phyloP scores from a whole-genome alignment of 2,888 invertebrate genomes.

The Xestobium rufovillosum region DNA sequence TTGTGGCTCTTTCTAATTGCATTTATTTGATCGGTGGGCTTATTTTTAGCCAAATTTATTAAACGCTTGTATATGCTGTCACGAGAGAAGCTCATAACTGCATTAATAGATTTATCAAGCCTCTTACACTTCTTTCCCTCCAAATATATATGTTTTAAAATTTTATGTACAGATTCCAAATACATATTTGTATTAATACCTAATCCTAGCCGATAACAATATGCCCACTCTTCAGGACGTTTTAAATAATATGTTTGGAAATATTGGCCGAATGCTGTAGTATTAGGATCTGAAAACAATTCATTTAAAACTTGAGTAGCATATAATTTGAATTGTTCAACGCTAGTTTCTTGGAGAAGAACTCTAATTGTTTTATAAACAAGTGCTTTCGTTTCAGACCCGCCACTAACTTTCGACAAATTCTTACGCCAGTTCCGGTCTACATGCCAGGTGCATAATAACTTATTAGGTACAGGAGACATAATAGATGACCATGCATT shows the following conservation, averaged over 20 bases:
- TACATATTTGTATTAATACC: too few relatives aligned
- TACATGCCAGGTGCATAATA: constrained; percentile 26
- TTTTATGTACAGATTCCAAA: constrained; percentile 22
- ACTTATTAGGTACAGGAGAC: constrained; percentile 11
- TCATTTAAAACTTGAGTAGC: constrained; percentile 11
- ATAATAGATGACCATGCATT: constrained; percentile 22
- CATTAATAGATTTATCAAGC: constrained; percentile 20
- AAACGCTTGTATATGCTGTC: constrained; percentile 18
- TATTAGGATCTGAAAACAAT: constrained; percentile 2
- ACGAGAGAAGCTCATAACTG: constrained; percentile 17
- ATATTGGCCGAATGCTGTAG: constrained; percentile 14
- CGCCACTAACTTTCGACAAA: too few relatives aligned
- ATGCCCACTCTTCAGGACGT: constrained; percentile 17
- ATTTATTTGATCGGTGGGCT: too few relatives aligned
- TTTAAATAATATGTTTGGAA: constrained; percentile 14
- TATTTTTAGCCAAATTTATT: constrained; percentile 12
- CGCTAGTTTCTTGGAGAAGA: constrained; percentile 6
- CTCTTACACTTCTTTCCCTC: constrained; percentile 22
- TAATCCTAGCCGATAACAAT: constrained; percentile 21
- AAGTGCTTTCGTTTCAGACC: constrained; percentile 16
- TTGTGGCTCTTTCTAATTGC: too few relatives aligned
- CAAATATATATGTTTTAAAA: constrained; percentile 22
- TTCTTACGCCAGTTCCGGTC: constrained; percentile 21
- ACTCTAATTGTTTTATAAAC: constrained; percentile 19
- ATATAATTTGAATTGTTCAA: constrained; percentile 4